Base-by-base conservation (phyloP, 2,888 invertebrate species). In the Malacosoma neustria region DNA sequence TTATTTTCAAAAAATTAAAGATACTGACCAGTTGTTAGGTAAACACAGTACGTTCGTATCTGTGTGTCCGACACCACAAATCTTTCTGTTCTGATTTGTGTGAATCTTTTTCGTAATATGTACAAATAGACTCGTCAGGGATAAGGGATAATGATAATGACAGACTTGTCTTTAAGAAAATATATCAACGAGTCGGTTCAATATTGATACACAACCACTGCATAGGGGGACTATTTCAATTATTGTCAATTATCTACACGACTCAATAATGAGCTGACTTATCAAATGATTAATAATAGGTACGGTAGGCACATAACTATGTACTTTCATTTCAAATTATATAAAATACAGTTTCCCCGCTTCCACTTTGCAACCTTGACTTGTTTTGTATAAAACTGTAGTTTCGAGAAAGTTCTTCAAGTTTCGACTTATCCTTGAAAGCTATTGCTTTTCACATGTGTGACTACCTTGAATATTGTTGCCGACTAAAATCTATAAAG, bases 361-460 rank as follows among this genome's bases (percentile, higher is more conserved):
- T 22, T 22, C 7, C 7, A 7, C 22, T 5, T 22, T 7, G 6
- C 22, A 22, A 3, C 22, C 22, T 22, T 22, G 22, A 22, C 4
- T n/a, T 22, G 22, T 4, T 22, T 22, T 22, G 4, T 7, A 22
- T 22, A 22, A 22, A 22, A 22, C 9, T 22, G 9, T 22, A 22
- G 22, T 22, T 22, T 7, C 22, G 40, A 37, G 41, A 42, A 49
- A 49, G 49, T 49, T 39, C 32, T 35, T 22, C 22, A 31, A 32
- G 22, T 22, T 22, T 22, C 22, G 9, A 2, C 22, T 5, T 22
- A 22, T 22, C 22, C 22, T 22, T 22, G 22, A 22, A 22, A 22
- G 9, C 22, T 22, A 22, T 22, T 22, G 22, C 6, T 9, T 22
- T 22, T 22, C 22, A 22, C 9, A 9, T 9, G 22, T 7, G 9